Conservation (phyloP, 2,113 vertebrate species). For the Oxyura jamaicensis region DNA sequence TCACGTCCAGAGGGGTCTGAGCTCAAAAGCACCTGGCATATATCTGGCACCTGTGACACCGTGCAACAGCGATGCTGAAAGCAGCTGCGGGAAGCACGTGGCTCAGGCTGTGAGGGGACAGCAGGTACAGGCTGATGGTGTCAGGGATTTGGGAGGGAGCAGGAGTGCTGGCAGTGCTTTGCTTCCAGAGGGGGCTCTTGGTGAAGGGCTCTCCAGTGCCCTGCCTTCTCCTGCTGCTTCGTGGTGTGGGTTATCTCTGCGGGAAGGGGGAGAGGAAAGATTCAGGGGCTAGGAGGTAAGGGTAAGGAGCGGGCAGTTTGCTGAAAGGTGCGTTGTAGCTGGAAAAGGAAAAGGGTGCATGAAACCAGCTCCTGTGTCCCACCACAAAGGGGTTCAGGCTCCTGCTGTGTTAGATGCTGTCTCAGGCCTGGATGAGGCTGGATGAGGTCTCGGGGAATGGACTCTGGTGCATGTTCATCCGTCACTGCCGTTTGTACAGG, state of each 20-base stretch:
- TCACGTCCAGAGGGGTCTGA: not conserved
- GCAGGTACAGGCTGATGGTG: not conserved
- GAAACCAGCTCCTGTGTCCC: not conserved
- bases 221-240: not conserved
- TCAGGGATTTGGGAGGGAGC: not conserved
- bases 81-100: not conserved
- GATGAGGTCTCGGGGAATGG: not conserved
- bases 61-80: not conserved
- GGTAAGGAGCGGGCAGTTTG: not conserved
- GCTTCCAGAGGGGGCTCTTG: not conserved
- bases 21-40: not conserved
- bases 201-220: not conserved
- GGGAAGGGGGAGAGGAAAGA: not conserved
- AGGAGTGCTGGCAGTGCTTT: not conserved
- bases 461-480: not conserved
- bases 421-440: not conserved
- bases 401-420: not conserved
- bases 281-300: not conserved
- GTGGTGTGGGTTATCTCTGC: not conserved
- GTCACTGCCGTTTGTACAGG: not conserved
- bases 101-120: not conserved
- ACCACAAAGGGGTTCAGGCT: not conserved
- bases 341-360: not conserved
- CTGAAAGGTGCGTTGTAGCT: not conserved
- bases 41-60: not conserved